Base-by-base conservation (phyloP, 2,113 vertebrate genomes). In the Corythornis cristatus region DNA sequence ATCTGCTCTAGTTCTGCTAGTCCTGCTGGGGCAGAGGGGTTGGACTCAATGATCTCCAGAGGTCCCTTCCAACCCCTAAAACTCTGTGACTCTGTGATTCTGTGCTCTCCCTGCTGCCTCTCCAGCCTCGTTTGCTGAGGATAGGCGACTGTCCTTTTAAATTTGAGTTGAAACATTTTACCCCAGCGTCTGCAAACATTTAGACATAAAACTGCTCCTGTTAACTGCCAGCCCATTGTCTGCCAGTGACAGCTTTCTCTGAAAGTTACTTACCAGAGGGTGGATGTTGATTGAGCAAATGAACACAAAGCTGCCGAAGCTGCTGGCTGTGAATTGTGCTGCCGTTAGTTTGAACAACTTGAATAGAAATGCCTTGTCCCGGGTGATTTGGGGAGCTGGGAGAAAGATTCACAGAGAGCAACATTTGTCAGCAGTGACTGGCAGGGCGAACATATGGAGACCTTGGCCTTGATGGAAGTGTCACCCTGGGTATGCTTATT, bases 181-280 rank as follows among this genome's bases (percentile, higher is more conserved):
- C 86, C 58, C 91, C 89, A 93, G 94, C 91, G 94, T 94, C 95
- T 97, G 97, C 96, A 98, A 98, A 98, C 97, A 97, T 96, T 97
- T 88, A 96, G 96, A 96, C 92, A 84, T 53, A 73, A 67, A 95
- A 60, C 97, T 92, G 95, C 89, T 90, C 92, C 97, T 94, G 93
- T 86, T 92, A 92, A 96, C 90, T 96, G 96, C 95, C 89, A 94
- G 92, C 91, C 93, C 86, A 98, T 98, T 98, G 98, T 98, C 96
- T 96, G 66, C 68, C 70, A 79, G 77, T 89, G 97, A 97, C 95
- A 96, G 89, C 95, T 96, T 94, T 94, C 96, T 94, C 94, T 96
- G 95, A 93, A 94, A 98, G 97, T 97, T 92, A 77, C 90, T 97
- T 95, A 77, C 86, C 50, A 50, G 68, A 75, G 75, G 96, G 93